These are phyloP conservation scores for Pyrochroa serraticornis DNA, from an alignment of 2,888 invertebrate genomes.

Conservation along the genomic window DNA sequence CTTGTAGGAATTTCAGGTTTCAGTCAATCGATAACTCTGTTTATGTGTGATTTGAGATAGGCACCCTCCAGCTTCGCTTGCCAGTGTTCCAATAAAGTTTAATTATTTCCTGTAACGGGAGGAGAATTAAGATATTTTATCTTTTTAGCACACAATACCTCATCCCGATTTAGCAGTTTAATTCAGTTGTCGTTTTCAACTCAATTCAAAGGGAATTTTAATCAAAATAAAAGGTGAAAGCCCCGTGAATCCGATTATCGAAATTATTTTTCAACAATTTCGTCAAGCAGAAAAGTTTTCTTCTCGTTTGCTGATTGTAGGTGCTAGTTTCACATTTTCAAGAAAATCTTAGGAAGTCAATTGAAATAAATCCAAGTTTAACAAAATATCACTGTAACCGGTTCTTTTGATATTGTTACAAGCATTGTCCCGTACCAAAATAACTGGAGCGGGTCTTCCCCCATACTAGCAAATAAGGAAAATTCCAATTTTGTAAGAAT, in stretches of 20 bases:
- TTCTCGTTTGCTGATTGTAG: too few relatives aligned
- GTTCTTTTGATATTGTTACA: too few relatives aligned
- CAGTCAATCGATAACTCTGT: conserved; percentile 34
- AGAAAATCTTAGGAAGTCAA: neutral
- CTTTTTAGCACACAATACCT: conserved; percentile 37
- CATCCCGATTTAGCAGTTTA: conserved; percentile 12
- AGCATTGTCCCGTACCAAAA: too few relatives aligned
- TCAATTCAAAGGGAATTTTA: conserved; percentile 3
- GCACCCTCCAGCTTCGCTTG: conserved; percentile 33
- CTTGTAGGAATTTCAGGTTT: neutral
- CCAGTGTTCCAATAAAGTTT: conserved; percentile 44
- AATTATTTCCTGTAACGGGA: conserved; percentile 44
- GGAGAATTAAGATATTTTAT: conserved; percentile 41
- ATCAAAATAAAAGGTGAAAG: neutral
- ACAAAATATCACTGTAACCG: too few relatives aligned
- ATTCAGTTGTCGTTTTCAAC: conserved; percentile 15
- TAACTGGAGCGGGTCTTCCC: too few relatives aligned
- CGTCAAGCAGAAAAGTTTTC: too few relatives aligned
- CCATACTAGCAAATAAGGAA: too few relatives aligned
- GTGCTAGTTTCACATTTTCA: too few relatives aligned
- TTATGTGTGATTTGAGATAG: conserved; percentile 37
- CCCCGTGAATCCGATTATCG: too few relatives aligned
- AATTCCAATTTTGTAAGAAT: too few relatives aligned
- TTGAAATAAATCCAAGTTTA: too few relatives aligned
- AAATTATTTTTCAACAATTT: too few relatives aligned